Evolutionary conservation across 92 coral and sea anemone species (phyloP), one percentile per base, ranked within the genome.

Genomic region (Blastomussa wellsi): DNA sequence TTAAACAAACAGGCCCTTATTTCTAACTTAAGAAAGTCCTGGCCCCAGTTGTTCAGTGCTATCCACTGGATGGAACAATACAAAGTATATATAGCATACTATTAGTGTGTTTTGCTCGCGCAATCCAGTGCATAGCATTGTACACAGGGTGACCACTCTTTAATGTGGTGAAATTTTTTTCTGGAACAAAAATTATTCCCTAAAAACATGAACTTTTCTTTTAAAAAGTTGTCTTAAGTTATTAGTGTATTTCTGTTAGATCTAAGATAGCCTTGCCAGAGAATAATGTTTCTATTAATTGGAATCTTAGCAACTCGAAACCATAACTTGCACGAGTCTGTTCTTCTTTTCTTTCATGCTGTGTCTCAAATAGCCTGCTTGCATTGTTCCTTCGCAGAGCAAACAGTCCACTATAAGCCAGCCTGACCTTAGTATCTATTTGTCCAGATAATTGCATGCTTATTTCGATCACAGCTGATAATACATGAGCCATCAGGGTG

Each of bases 401-500:
- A 70, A 19, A 26, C 29, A 26, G 12, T 36, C 48, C 74, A 36
- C 10, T 70, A n/a, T 35, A 5, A 12, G n/a, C 17, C n/a, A 17
- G 36, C 44, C 5, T 31, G 7, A 31, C 35, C 53, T 77, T 22
- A 85, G 85, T 92, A 94, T 86, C 94, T 84, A 82, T 88, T 89
- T 22, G 95, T 94, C 99, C 99, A 97, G 66, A 95, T 84, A 42
- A 97, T 88, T 51, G 96, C 97, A 16, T 77, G 93, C 83, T 94
- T 97, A 67, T 92, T 95, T 79, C 99, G 67, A 79, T 97, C 99
- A 41, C 98, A 97, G 90, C 98, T 97, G 59, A 97, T 88, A 13
- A 97, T 87, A 20, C 88, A 90, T 67, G 91, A 88, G 39, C 99
- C 99, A 36, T 93, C 86, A 20, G 99, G 99, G 49, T 97, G 98